These are phyloP conservation scores for Spermophilus dauricus DNA, from an alignment of 2,113 vertebrate species.

Conservation along the genomic window DNA sequence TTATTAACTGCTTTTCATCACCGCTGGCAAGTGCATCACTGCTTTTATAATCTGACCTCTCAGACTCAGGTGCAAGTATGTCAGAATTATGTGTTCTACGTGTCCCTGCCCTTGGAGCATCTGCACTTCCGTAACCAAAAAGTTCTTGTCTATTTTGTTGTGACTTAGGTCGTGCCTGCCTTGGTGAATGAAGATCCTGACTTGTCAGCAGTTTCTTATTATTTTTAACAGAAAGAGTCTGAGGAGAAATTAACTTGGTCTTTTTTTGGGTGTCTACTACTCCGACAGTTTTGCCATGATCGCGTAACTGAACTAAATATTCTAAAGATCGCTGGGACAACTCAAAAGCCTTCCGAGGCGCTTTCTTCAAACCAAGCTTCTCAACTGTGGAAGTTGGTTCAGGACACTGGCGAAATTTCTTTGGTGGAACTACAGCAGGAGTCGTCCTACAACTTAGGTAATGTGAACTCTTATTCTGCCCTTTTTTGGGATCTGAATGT, in stretches of 20 bases:
- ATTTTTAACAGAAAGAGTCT: constrained; percentile 73
- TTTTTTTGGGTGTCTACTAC: constrained; percentile 72
- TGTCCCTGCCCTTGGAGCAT: neutral
- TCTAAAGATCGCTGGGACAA: constrained; percentile 90
- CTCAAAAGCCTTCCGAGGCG: constrained; percentile 86
- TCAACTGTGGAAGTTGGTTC: constrained; percentile 87
- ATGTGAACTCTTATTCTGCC: constrained; percentile 50
- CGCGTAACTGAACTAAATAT: constrained; percentile 83
- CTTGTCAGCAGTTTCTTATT: constrained; percentile 87
- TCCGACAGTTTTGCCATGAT: constrained; percentile 88
- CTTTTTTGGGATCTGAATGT: constrained; percentile 37
- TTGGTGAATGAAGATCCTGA: constrained; percentile 88
- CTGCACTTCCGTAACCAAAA: neutral
- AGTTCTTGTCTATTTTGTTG: neutral
- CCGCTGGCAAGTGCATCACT: accelerated
- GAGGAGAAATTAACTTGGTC: constrained; percentile 84
- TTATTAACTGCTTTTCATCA: neutral
- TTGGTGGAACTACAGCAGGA: constrained; percentile 90
- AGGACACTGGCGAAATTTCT: constrained; percentile 85
- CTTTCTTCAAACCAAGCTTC: constrained; percentile 91
- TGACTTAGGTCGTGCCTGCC: constrained; percentile 78
- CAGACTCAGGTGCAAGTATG: accelerated
- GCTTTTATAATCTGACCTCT: neutral
- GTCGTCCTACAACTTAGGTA: constrained; percentile 55
- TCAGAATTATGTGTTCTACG: neutral